phyloP scores from a whole-genome alignment of 2,888 invertebrate genomes.

The Perizoma affinitatum region DNA sequence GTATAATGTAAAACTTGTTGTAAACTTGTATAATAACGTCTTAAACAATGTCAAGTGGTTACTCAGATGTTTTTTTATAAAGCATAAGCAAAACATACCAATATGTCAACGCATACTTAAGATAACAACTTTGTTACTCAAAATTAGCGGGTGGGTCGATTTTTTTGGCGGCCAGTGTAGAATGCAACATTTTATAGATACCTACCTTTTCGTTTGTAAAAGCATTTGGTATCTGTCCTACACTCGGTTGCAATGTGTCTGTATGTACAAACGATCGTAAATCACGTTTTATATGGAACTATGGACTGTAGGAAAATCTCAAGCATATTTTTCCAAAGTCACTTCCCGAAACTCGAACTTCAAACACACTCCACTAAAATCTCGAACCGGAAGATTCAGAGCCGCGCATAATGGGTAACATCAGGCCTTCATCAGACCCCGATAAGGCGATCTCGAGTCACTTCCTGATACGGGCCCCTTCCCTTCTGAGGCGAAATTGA shows the following conservation, averaged over 20 bases:
- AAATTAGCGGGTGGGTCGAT: no score
- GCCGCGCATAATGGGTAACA: constrained; percentile 55
- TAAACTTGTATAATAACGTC: no score
- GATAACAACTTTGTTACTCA: no score
- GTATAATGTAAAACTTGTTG: no score
- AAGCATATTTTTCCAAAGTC: constrained; percentile 7
- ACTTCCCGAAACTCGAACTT: constrained; percentile 19
- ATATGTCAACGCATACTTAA: no score
- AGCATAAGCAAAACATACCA: no score
- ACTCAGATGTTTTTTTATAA: no score
- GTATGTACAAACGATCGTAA: no score
- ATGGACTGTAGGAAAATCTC: background rate
- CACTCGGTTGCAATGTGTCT: no score
- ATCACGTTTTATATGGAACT: background rate
- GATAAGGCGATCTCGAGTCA: constrained; percentile 66
- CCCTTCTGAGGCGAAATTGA: constrained; percentile 65
- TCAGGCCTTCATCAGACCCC: constrained; percentile 59
- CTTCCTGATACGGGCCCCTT: constrained; percentile 67
- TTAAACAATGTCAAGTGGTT: no score
- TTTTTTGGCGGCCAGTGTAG: no score
- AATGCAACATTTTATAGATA: constrained; percentile 2
- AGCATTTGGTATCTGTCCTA: background rate
- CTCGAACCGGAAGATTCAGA: constrained; percentile 28
- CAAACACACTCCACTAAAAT: constrained; percentile 26
- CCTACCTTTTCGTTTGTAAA: background rate